A percentile compares a stretch with the other conserved stretches of the same genome.
Evolutionary conservation across 1,140 invertebrate species (phyloP).

Genomic region (Aethina tumida): DNA sequence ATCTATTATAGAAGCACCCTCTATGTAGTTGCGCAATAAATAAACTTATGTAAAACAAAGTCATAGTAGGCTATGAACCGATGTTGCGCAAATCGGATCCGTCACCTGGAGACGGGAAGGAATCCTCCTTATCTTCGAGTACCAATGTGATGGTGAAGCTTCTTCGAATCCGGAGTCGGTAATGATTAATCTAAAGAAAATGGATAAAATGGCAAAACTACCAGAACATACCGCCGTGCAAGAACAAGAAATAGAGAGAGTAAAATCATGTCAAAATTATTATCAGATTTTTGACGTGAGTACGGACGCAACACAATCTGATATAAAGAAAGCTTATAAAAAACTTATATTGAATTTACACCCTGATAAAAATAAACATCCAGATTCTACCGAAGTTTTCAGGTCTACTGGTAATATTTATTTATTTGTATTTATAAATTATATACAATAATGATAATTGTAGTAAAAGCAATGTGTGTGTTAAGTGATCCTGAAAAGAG

Average conservation of each 20-base stretch:
- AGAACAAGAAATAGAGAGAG: conserved; percentile 44
- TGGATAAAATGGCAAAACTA: conserved; percentile 32
- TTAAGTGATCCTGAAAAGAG: conserved; percentile 88
- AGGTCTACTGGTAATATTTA: conserved; percentile 58
- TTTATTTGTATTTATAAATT: conserved; percentile 1
- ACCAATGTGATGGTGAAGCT: no score
- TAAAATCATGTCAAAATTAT: conserved; percentile 84
- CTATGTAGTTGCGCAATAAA: no score
- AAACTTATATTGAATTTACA: conserved; percentile 93
- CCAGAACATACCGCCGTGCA: conserved; percentile 50
- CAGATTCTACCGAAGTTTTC: conserved; percentile 94
- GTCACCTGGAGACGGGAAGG: no score
- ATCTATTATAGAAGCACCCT: no score
- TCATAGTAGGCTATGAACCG: no score
- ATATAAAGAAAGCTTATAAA: conserved; percentile 95
- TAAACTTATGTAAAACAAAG: no score
- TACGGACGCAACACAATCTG: conserved; percentile 86
- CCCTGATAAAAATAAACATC: conserved; percentile 98
- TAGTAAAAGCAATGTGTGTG: conserved; percentile 92
- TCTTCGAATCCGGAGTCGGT: no score
- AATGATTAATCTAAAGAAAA: no score
- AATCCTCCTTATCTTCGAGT: no score
- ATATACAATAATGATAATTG: conserved; percentile 17
- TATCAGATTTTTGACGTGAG: conserved; percentile 90
- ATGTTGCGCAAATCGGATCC: no score